These are phyloP conservation scores for Cichladusa arquata DNA, from an alignment of 2,113 vertebrate genomes.

Conservation along the genomic window DNA sequence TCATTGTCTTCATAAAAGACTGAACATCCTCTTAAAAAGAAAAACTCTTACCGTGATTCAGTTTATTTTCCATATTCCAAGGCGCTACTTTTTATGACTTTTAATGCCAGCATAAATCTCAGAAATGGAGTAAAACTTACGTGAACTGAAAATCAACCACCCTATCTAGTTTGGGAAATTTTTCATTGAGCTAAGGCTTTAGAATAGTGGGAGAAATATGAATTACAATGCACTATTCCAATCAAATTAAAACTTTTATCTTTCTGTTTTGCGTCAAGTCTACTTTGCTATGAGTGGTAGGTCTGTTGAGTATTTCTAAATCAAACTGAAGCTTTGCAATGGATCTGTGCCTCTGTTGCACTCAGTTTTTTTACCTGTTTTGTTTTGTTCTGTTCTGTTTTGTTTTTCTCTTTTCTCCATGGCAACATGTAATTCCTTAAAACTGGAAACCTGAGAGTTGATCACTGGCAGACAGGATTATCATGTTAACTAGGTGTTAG, in stretches of 20 bases:
- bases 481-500: neutral
- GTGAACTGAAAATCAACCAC: slow-evolving; percentile 30
- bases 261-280: neutral
- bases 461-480: neutral
- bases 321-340: neutral
- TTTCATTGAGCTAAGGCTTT: slow-evolving; percentile 2
- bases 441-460: neutral
- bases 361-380: neutral
- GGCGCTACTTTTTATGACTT: slow-evolving; percentile 23
- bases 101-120: slow-evolving; percentile 41
- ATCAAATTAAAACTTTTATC: neutral
- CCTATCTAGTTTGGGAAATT: neutral
- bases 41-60: slow-evolving; percentile 8
- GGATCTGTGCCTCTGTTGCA: neutral
- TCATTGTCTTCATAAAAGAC: neutral
- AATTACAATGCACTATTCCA: slow-evolving; percentile 16
- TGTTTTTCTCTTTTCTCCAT: neutral
- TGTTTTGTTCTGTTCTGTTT: accelerated
- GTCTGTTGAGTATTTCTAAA: neutral
- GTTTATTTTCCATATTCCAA: slow-evolving; percentile 42
- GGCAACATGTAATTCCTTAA: neutral
- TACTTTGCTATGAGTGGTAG: neutral
- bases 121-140: slow-evolving; percentile 28
- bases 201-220: neutral
- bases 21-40: slow-evolving; percentile 31